These are phyloP conservation scores for Podabrus alpinus DNA, from an alignment of 2,888 invertebrate species.

Conservation along the genomic window DNA sequence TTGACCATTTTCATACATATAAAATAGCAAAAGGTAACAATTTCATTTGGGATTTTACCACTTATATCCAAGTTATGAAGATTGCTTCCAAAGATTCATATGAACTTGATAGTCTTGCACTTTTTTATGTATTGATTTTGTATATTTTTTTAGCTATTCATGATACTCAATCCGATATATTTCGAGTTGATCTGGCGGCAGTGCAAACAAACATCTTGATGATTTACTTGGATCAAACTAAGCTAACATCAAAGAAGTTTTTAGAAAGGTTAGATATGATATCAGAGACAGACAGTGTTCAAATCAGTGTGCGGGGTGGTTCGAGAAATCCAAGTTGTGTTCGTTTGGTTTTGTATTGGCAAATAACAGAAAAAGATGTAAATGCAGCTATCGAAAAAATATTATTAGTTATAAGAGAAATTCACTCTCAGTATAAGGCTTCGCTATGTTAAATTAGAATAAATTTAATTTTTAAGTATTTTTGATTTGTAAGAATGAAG, in stretches of 20 bases:
- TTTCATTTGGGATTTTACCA: not conserved
- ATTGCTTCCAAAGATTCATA: too few species aligned
- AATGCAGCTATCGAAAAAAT: slow-evolving; percentile 73
- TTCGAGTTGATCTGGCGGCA: slow-evolving; percentile 64
- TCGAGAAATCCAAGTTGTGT: slow-evolving; percentile 64
- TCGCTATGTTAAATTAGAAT: not conserved
- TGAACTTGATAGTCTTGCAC: too few species aligned
- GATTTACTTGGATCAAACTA: slow-evolving; percentile 60
- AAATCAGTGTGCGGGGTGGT: slow-evolving; percentile 63
- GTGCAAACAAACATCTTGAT: slow-evolving; percentile 79
- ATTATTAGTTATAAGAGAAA: slow-evolving; percentile 67
- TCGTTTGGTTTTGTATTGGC: slow-evolving; percentile 73
- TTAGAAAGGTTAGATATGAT: slow-evolving; percentile 59
- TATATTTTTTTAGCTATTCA: slow-evolving; percentile 59
- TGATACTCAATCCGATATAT: slow-evolving; percentile 62
- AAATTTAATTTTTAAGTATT: not conserved
- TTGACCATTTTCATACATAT: slow-evolving; percentile 75
- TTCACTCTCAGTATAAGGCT: slow-evolving; percentile 50
- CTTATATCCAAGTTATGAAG: too few species aligned
- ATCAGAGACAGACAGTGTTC: slow-evolving; percentile 57
- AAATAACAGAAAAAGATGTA: slow-evolving; percentile 70
- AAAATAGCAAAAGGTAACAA: slow-evolving; percentile 68
- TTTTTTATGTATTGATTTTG: not conserved
- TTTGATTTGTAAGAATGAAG: not conserved
- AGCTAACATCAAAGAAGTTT: slow-evolving; percentile 61